Conservation (phyloP, 2,797 vertebrate genomes). For the Nyctibius grandis region DNA sequence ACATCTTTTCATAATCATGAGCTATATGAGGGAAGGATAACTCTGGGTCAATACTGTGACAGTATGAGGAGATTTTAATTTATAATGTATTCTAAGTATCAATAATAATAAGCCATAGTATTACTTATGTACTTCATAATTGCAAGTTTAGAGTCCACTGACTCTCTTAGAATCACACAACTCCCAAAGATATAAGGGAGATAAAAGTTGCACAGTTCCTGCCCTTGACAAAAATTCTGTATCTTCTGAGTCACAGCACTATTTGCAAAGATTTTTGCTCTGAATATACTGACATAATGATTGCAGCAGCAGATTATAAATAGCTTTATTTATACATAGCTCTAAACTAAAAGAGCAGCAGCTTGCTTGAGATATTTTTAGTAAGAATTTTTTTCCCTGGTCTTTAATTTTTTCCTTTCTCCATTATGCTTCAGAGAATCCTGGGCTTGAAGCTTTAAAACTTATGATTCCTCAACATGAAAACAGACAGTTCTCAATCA, state of each 20-base stretch:
- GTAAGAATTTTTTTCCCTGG: neutral
- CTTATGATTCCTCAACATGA: constrained; percentile 53
- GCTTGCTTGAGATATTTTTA: constrained; percentile 49
- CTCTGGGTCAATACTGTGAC: neutral
- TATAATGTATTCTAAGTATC: neutral
- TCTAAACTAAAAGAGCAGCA: constrained; percentile 48
- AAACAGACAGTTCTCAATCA: constrained; percentile 69
- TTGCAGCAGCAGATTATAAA: constrained; percentile 53
- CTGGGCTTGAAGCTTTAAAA: constrained; percentile 60
- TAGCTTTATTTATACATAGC: constrained; percentile 42
- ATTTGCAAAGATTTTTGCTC: constrained; percentile 23
- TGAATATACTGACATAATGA: constrained; percentile 35
- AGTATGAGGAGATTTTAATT: neutral
- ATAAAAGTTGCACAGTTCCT: neutral
- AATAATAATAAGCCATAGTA: neutral
- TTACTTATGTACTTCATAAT: neutral
- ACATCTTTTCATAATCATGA: neutral
- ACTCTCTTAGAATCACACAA: neutral
- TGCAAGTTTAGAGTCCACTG: neutral
- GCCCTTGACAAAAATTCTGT: constrained; percentile 12
- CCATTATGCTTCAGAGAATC: constrained; percentile 60
- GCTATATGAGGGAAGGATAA: neutral
- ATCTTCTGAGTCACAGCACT: constrained; percentile 33
- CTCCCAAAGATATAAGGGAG: neutral
- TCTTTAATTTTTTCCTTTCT: constrained; percentile 62